Evolutionary conservation across 2,797 vertebrate genomes (phyloP).

Genomic region (Lacerta agilis): DNA sequence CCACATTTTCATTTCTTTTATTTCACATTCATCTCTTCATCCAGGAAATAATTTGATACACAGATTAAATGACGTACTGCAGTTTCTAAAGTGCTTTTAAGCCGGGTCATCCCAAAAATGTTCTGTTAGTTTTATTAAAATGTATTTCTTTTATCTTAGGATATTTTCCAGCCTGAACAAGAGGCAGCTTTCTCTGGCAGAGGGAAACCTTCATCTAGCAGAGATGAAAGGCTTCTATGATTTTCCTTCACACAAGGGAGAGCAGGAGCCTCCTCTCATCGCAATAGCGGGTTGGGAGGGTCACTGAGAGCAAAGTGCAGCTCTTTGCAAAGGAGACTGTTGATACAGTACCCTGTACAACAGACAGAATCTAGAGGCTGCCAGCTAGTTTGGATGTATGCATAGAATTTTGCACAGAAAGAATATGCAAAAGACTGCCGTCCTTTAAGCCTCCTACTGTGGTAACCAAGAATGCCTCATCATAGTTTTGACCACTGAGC

Average conservation of each 20-base stretch:
- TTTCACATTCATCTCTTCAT: slow-evolving; percentile 40
- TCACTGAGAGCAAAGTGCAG: neutral
- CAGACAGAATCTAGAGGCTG: neutral
- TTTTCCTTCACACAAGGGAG: slow-evolving; percentile 1
- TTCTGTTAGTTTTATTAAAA: slow-evolving; percentile 54
- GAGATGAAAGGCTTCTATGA: slow-evolving; percentile 26
- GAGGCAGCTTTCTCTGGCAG: slow-evolving; percentile 2
- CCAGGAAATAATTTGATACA: slow-evolving; percentile 57
- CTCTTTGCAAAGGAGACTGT: slow-evolving; percentile 10
- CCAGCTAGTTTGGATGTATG: neutral
- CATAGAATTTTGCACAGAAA: neutral
- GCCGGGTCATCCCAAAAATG: slow-evolving; percentile 38
- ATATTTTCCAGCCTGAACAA: slow-evolving; percentile 27
- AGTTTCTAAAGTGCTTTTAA: slow-evolving; percentile 49
- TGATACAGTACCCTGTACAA: neutral
- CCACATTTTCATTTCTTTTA: slow-evolving; percentile 32
- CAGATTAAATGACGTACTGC: slow-evolving; percentile 56
- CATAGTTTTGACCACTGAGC: neutral
- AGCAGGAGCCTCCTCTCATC: slow-evolving; percentile 10
- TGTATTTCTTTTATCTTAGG: slow-evolving; percentile 19
- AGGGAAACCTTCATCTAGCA: neutral
- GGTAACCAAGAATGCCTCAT: neutral
- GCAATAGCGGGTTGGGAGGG: neutral
- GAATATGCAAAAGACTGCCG: neutral
- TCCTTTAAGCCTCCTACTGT: neutral